phyloP scores from a whole-genome alignment of 2,113 vertebrate species.

The Symphodus melops region DNA sequence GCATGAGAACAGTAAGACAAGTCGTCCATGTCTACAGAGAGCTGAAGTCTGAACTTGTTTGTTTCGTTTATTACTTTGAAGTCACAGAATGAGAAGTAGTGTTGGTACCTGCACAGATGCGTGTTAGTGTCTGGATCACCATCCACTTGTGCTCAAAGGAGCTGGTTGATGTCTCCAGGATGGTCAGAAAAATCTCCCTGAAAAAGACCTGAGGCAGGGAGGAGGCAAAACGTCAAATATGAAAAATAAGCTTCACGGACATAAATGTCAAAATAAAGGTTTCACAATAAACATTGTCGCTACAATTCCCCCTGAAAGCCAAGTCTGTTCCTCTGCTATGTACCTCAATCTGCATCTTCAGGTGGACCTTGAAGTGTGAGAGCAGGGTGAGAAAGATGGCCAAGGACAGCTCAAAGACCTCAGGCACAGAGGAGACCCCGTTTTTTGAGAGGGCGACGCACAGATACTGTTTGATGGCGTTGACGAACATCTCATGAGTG shows the following conservation, averaged over 20 bases:
- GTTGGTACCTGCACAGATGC: slow-evolving; percentile 96
- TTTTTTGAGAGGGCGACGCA: slow-evolving; percentile 98
- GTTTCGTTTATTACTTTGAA: no score
- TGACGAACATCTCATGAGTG: slow-evolving; percentile 98
- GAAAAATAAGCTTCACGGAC: neutral
- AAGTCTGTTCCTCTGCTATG: no score
- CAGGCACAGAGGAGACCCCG: slow-evolving; percentile 96
- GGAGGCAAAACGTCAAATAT: neutral
- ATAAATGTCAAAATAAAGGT: neutral
- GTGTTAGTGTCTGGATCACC: slow-evolving; percentile 98
- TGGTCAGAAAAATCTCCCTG: slow-evolving; percentile 98
- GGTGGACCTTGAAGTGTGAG: slow-evolving; percentile 97
- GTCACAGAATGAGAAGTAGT: no score
- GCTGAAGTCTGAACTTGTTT: no score
- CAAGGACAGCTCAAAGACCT: slow-evolving; percentile 97
- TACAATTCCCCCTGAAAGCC: neutral
- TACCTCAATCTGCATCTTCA: slow-evolving; percentile 99
- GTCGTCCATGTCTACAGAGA: neutral
- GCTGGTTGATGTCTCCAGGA: slow-evolving; percentile 96
- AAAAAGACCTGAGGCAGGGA: slow-evolving; percentile 90
- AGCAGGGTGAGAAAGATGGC: slow-evolving; percentile 97
- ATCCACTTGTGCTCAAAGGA: slow-evolving; percentile 99
- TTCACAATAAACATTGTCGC: neutral
- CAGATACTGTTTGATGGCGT: slow-evolving; percentile 98
- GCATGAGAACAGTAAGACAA: no score